Base-by-base conservation (phyloP, 1,140 invertebrate genomes). In the Idris sp. region DNA sequence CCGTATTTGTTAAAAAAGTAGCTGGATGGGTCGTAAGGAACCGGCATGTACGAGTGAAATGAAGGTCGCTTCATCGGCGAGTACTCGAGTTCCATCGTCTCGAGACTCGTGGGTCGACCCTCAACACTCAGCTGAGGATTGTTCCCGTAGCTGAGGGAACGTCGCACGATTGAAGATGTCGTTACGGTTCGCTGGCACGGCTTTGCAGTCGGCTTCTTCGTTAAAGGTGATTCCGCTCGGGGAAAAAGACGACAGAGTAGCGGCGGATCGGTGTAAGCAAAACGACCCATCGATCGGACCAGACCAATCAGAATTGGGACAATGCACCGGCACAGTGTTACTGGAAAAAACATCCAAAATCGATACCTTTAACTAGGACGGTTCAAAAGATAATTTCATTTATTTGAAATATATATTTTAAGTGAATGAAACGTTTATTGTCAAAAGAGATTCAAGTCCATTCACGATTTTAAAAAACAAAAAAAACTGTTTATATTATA, bases 1-100 rank as follows among this genome's bases (percentile, higher is more conserved):
- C 96, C 97, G 79, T 94, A 96, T 79, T 96, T 96, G 40, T 93
- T 92, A 78, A 98, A 98, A 84, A 97, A 97, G 82, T 96, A 94
- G 6, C 91, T 92, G 0, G 92, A 92, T 1, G 94, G 91, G 86
- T 97, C 94, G 74, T 94, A 94, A 1, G 91, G 91, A 3, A 92
- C 89, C 0, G 91, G 91, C 74, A 89, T 89, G 62, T 92, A 92
- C 25, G 90, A 91, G 18, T 92, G 90, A 0, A 92, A 77, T 1
- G 90, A 90, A 0, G 89, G 79, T 58, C 79, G 77, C 62, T 84
- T 83, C 43, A 61, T 79, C 44, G 61, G 83, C 25, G 38, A 46
- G 83, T 83, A 81, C 81, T 89, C 61, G 53, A 79, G 68, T 40
- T 83, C 88, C 79, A 28, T 84, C 43, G 18, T 83, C 71, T 67